These are phyloP conservation scores for Stenodema calcarata DNA, from an alignment of 2,888 invertebrate genomes.

Conservation along the genomic window DNA sequence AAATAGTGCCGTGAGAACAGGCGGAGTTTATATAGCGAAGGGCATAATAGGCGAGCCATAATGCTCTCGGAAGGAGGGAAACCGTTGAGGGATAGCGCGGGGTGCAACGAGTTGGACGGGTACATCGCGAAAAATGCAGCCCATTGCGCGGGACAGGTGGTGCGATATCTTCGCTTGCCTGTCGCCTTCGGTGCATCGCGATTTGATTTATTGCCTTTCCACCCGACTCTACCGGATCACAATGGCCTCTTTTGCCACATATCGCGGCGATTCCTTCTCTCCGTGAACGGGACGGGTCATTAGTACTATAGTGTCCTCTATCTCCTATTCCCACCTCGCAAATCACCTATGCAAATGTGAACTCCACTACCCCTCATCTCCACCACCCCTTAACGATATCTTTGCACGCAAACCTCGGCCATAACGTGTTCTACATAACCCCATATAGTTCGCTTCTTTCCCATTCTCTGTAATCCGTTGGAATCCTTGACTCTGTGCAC, in stretches of 20 bases:
- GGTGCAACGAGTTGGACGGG: slow-evolving; percentile 36
- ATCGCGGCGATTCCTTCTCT: neutral
- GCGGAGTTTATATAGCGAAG: neutral
- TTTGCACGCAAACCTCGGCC: neutral
- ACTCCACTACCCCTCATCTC: neutral
- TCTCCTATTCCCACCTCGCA: slow-evolving; percentile 17
- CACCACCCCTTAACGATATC: slow-evolving; percentile 4
- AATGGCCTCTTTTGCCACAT: neutral
- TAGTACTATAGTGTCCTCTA: neutral
- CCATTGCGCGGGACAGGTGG: neutral
- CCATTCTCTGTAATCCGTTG: neutral
- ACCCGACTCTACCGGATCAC: neutral
- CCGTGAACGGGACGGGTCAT: neutral
- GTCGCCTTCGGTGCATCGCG: neutral
- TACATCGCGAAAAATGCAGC: slow-evolving; percentile 20
- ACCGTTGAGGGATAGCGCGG: neutral
- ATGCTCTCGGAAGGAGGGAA: neutral
- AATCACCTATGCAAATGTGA: slow-evolving; percentile 29
- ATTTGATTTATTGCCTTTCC: neutral
- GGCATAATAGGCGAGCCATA: neutral
- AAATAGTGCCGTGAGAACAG: slow-evolving; percentile 14
- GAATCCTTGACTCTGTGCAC: no score
- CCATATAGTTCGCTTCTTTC: neutral
- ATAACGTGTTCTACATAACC: neutral
- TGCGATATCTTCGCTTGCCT: neutral